Evolutionary conservation across 2,113 vertebrate genomes (phyloP), one percentile per base, ranked within the genome.

Genomic region (Balaeniceps rex): DNA sequence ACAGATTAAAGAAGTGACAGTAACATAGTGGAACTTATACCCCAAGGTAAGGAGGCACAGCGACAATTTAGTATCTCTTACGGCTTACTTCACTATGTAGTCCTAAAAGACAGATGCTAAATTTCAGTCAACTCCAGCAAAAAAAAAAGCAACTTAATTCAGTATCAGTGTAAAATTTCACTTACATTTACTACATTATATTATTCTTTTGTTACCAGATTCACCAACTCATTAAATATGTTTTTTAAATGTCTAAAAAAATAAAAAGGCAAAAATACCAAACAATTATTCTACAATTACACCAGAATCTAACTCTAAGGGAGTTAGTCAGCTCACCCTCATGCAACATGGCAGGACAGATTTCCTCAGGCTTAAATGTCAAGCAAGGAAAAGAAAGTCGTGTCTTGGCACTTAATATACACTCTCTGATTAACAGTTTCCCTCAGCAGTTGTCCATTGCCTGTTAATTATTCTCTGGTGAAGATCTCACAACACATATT

Each of bases 11-110:
- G 36, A 28, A 46, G 47, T 29, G 29, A 33, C 57, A 51, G n/a
- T 11, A 44, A 19, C 86, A 42, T 0, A 36, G 54, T 8, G 26
- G 78, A 74, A 25, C 17, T 31, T 7, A 15, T 0, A 14, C 7
- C 51, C 54, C 42, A 23, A 38, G 58, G 38, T 6, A 22, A 55
- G n/a, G 57, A 29, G 34, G 14, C 51, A 26, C 1, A 44, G 61
- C 42, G 51, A 46, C 9, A 28, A 6, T 7, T 18, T 7, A 46
- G 66, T 21, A 55, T 5, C 58, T 60, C 46, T 33, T 18, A 21
- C 0, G 4, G 28, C 17, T 69, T 11, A 18, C 19, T 60, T 13
- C n/a, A 47, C 11, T 16, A 4, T 3, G 13, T 0, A 57, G 24
- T 3, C 28, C 60, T 46, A 23, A 36, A 40, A 61, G 19, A 38